Percentiles rank a stretch among this genome's conserved stretches.
These are phyloP conservation scores for Ranitomeya variabilis DNA, from an alignment of 2,113 vertebrate genomes.

Conservation along the genomic window DNA sequence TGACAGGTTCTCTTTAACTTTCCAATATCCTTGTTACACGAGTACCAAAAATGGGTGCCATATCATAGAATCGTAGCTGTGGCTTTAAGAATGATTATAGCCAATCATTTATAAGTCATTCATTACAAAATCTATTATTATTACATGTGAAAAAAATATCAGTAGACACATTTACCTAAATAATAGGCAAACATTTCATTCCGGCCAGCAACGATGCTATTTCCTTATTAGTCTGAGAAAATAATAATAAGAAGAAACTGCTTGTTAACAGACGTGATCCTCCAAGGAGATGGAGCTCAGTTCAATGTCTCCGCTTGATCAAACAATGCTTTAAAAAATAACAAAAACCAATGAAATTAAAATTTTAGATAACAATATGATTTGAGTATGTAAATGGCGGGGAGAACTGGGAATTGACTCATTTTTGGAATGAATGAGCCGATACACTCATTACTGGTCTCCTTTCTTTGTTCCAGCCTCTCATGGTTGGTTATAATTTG, in stretches of 20 bases:
- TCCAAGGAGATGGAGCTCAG: constrained; percentile 18
- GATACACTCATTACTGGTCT: not conserved
- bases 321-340: constrained; percentile 32
- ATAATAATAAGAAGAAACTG: constrained; percentile 52
- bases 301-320: constrained; percentile 13
- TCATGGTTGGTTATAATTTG: not conserved
- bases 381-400: constrained; percentile 37
- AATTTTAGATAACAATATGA: constrained; percentile 26
- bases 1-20: no score
- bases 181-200: not conserved
- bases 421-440: constrained; percentile 41
- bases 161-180: not conserved
- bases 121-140: not conserved
- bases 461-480: not conserved
- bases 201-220: constrained; percentile 34
- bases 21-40: no score
- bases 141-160: not conserved
- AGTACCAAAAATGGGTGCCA: no score
- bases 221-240: constrained; percentile 43
- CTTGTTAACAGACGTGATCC: constrained; percentile 23
- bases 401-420: constrained; percentile 19
- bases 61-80: no score
- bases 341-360: constrained; percentile 40
- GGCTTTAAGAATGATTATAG: no score
- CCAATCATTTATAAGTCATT: no score